Percentiles rank a stretch among this genome's conserved stretches.
phyloP scores from a whole-genome alignment of 2,888 invertebrate genomes.

The Chirona hameri region DNA sequence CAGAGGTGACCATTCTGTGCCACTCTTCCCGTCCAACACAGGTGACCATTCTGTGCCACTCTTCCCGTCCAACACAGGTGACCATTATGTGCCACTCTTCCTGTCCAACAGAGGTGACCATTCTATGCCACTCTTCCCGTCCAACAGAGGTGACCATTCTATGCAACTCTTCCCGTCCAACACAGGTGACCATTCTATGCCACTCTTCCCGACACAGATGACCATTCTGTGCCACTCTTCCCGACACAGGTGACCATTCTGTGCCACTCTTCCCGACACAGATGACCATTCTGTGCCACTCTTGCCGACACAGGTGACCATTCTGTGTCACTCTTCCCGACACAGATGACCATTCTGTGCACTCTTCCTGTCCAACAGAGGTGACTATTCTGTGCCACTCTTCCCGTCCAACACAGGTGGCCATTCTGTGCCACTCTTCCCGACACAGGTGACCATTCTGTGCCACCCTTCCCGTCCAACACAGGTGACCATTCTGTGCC shows the following conservation, averaged over 20 bases:
- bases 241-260: conserved; percentile 64
- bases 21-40: conserved; percentile 49
- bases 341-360: background rate
- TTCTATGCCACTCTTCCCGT: too few relatives aligned
- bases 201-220: too few relatives aligned
- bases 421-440: conserved; percentile 34
- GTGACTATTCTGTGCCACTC: too few relatives aligned
- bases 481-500: background rate
- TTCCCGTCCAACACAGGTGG: too few relatives aligned
- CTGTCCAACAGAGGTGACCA: conserved; percentile 59
- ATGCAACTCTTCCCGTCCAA: conserved; percentile 36
- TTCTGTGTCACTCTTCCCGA: too few relatives aligned
- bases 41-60: too few relatives aligned
- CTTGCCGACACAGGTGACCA: conserved; percentile 60
- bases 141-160: background rate
- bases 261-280: too few relatives aligned
- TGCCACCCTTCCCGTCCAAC: too few relatives aligned
- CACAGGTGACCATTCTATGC: too few relatives aligned
- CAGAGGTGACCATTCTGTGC: background rate
- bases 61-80: too few relatives aligned
- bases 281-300: background rate
- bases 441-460: conserved; percentile 65
- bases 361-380: conserved; percentile 50
- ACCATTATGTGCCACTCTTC: conserved; percentile 29
- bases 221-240: conserved; percentile 29